Conservation (phyloP, 2,888 invertebrate species). For the Drosophila hamatofila region DNA sequence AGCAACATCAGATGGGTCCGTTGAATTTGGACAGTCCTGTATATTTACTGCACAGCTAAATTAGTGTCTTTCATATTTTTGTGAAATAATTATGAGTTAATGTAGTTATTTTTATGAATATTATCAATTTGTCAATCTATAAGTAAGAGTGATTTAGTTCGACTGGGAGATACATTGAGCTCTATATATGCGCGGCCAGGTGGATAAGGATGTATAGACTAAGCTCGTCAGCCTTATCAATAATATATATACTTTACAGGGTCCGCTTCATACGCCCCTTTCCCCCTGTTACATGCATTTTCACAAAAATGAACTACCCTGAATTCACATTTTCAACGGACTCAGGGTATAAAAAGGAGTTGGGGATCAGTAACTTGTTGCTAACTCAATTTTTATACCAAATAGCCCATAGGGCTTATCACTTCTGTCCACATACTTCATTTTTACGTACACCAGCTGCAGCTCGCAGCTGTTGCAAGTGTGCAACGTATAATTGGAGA, state of each 20-base stretch:
- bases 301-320: neutral
- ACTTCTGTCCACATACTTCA: neutral
- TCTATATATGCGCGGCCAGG: too few relatives aligned
- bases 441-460: neutral
- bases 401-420: neutral
- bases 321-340: neutral
- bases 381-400: neutral
- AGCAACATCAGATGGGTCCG: too few relatives aligned
- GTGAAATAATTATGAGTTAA: too few relatives aligned
- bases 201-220: too few relatives aligned
- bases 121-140: too few relatives aligned
- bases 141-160: too few relatives aligned
- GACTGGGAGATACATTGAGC: too few relatives aligned
- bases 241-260: neutral
- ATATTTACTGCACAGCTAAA: too few relatives aligned
- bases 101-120: too few relatives aligned
- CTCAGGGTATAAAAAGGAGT: neutral
- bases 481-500: constrained; percentile 46
- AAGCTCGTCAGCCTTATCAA: neutral
- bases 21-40: too few relatives aligned
- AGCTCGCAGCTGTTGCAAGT: neutral
- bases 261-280: too few relatives aligned
- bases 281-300: neutral
- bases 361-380: neutral
- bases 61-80: too few relatives aligned